Base-by-base conservation (phyloP, 2,797 vertebrate species). In the Choloepus didactylus region DNA sequence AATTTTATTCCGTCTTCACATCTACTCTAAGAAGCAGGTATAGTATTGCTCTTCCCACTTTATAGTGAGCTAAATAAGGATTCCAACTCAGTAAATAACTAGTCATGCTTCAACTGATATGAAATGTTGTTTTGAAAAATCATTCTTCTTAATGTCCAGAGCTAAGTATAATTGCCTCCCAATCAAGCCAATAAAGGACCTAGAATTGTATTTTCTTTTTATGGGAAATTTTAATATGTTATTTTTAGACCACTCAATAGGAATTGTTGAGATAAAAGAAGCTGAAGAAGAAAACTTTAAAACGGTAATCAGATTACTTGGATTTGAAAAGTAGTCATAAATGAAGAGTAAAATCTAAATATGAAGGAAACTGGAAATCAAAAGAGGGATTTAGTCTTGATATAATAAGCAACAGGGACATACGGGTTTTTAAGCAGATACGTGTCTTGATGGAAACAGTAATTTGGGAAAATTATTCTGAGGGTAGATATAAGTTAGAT, bases 391-490 rank as follows among this genome's bases (percentile, higher is more conserved):
- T 91, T 91, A 75, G 25, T 73, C 27, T 85, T 91, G 72, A 56
- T 79, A 15, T 27, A 83, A 27, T 87, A 82, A 94, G 62, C 38
- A 72, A 54, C 27, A 38, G 29, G 9, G 19, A 44, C 3, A 41
- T 66, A 46, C 4, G 10, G 25, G 11, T 79, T 93, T 92, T 93
- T 84, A 91, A 89, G 76, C 72, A 89, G 19, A 93, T 77, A 21
- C 67, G 51, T 87, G n/a, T 73, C 49, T 91, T 82, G 29, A 89
- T 35, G 25, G 56, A 95, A 85, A 69, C 27, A 64, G n/a, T 93
- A 69, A 15, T 87, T 72, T 31, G 27, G 67, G 31, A 60, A 85
- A 95, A 90, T 90, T 88, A 77, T 90, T 96, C 54, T 80, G 27
- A 89, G 15, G 29, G 25, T 69, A 66, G 3, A 75, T 60, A 0